These are phyloP conservation scores for Trachops cirrhosus DNA, from an alignment of 2,797 vertebrate genomes.

Conservation along the genomic window DNA sequence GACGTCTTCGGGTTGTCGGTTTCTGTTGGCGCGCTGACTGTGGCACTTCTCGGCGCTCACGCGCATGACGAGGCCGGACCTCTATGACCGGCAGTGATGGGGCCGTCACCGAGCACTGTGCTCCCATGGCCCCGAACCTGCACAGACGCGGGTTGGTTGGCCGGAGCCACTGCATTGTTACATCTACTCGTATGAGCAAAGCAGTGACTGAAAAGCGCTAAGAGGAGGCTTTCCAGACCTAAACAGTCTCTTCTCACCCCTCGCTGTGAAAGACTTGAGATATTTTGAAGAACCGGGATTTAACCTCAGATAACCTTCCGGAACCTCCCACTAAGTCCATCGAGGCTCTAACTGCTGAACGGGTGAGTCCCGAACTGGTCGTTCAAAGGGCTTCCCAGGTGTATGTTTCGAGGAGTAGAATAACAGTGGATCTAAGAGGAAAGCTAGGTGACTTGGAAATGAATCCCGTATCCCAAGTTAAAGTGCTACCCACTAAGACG, in stretches of 20 bases:
- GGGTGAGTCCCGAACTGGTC: background rate
- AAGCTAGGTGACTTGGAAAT: background rate
- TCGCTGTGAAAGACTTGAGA: background rate
- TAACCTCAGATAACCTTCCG: background rate
- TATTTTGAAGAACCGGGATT: background rate
- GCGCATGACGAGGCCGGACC: background rate
- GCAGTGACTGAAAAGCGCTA: background rate
- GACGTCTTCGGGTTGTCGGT: too few species aligned
- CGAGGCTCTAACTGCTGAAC: background rate
- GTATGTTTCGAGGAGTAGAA: background rate
- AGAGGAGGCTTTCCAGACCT: background rate
- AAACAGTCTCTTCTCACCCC: background rate
- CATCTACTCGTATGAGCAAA: background rate
- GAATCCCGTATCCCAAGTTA: background rate
- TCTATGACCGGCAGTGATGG: too few species aligned
- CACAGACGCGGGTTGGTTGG: background rate
- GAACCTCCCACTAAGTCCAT: background rate
- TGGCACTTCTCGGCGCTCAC: accelerated
- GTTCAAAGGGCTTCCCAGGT: background rate
- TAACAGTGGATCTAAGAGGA: background rate
- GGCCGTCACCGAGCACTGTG: background rate
- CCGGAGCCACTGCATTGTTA: background rate
- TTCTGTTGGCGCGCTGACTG: background rate
- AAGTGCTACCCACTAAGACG: background rate
- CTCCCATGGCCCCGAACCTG: background rate